A percentile compares a stretch with the other conserved stretches of the same genome.
Conservation (phyloP, 2,888 invertebrate species). For the Onthophagus sagittarius region DNA sequence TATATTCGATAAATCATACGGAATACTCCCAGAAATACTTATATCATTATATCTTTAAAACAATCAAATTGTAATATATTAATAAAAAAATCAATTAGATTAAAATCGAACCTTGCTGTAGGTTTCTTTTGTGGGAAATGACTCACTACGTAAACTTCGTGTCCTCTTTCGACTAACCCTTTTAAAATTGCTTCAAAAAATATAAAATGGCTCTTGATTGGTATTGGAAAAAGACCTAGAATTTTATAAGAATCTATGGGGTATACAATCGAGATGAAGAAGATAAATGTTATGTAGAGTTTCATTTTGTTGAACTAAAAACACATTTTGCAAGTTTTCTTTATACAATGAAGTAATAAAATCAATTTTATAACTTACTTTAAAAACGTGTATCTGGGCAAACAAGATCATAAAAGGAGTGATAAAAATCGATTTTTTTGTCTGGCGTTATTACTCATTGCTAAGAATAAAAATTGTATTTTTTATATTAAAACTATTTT, state of each 20-base stretch:
- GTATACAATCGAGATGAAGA: background rate
- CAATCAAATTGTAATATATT: slow-evolving; percentile 3
- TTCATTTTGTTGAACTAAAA: background rate
- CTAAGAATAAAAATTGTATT: no score
- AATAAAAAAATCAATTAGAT: slow-evolving; percentile 9
- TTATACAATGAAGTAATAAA: no score
- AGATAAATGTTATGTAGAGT: no score
- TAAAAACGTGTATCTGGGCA: background rate
- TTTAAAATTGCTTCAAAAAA: slow-evolving; percentile 59
- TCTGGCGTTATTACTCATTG: no score
- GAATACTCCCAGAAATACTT: slow-evolving; percentile 30
- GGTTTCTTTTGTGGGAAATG: slow-evolving; percentile 56
- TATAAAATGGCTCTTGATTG: slow-evolving; percentile 66
- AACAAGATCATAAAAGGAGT: background rate
- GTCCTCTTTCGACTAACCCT: slow-evolving; percentile 59
- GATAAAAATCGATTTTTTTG: no score
- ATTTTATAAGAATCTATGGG: slow-evolving; percentile 49
- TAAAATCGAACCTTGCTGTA: slow-evolving; percentile 19
- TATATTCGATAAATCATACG: slow-evolving; percentile 30
- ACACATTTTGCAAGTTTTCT: slow-evolving; percentile 14
- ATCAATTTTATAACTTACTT: no score
- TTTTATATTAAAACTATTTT: no score
- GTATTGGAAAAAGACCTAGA: slow-evolving; percentile 62
- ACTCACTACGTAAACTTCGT: slow-evolving; percentile 64
- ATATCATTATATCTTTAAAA: slow-evolving; percentile 30